Base-by-base conservation (phyloP, 2,113 vertebrate genomes). In the Malurus melanocephalus region DNA sequence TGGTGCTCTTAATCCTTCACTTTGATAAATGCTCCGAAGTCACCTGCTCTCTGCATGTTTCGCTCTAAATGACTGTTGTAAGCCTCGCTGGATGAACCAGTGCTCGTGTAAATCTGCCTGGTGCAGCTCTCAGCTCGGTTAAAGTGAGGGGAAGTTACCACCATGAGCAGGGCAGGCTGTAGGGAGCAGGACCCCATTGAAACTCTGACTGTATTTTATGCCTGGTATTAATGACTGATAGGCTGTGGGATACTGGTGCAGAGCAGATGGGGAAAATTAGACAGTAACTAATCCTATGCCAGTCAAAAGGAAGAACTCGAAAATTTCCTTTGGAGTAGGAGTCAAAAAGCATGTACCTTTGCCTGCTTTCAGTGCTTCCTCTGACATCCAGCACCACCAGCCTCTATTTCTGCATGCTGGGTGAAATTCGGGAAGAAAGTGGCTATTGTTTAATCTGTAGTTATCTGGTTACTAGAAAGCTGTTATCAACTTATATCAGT, bases 1-100 rank as follows among this genome's bases (percentile, higher is more conserved):
- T 43, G 16, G n/a, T 69, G 13, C 28, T 87, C 24, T 78, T 87
- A 91, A 87, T 92, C 68, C 26, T 56, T 89, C 73, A 33, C 65
- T 89, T 72, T 80, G 82, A 89, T 77, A 71, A 80, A 87, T 60
- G 38, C 14, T 67, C 24, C 13, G 53, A 57, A 94, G 64, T 94
- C 82, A 73, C 66, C 20, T 2, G 0, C 14, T 67, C 32, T 62
- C 65, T 69, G 38, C 32, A 8, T 40, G 78, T 82, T 73, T 77
- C 40, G 69, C 49, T 82, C 64, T 21, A 65, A 92, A 53, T 66
- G 4, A 42, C 17, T 51, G 17, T 27, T 33, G 8, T 42, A 62
- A 80, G 26, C 62, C 32, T 80, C 10, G 3, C 51, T 72, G n/a
- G 51, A 49, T 30, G 48, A 90, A 79, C 22, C 12, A 10, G 13